Percentiles rank a stretch among this genome's conserved stretches.
Evolutionary conservation across 1,140 invertebrate genomes (phyloP).

Genomic region (Oryctes rhinoceros): DNA sequence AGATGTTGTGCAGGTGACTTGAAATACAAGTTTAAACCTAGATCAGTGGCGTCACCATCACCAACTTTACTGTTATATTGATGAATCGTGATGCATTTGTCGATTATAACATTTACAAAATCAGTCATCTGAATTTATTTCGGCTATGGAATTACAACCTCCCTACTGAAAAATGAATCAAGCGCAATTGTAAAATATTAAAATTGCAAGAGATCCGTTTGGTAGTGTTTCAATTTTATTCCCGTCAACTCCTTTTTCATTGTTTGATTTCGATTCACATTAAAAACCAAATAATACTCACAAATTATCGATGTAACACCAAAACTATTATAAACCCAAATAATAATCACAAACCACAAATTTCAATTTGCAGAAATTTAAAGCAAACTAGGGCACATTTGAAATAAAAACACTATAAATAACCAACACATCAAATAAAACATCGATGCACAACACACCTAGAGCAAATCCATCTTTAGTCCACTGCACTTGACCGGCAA

Average conservation of each 20-base stretch:
- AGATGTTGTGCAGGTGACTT: slow-evolving; percentile 40
- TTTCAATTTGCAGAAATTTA: slow-evolving; percentile 27
- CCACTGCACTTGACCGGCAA: slow-evolving; percentile 90
- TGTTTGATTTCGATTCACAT: no score
- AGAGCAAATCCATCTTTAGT: slow-evolving; percentile 93
- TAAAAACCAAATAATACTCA: slow-evolving; percentile 20
- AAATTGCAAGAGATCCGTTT: no score
- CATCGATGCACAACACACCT: slow-evolving; percentile 67
- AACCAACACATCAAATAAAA: slow-evolving; percentile 22
- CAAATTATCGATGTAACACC: slow-evolving; percentile 1
- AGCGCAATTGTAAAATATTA: no score
- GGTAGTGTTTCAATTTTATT: no score
- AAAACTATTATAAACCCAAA: not conserved
- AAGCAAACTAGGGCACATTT: slow-evolving; percentile 3
- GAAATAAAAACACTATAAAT: slow-evolving; percentile 4
- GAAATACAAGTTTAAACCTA: slow-evolving; percentile 29
- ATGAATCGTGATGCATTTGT: not conserved
- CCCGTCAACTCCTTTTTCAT: no score
- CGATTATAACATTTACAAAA: no score
- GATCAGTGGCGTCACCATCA: slow-evolving; percentile 35
- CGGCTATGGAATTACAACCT: no score
- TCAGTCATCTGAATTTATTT: no score
- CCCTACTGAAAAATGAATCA: no score
- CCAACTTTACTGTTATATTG: not conserved
- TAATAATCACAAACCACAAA: not conserved